phyloP scores from a whole-genome alignment of 1,140 invertebrate genomes.

The Augochlora pura region DNA sequence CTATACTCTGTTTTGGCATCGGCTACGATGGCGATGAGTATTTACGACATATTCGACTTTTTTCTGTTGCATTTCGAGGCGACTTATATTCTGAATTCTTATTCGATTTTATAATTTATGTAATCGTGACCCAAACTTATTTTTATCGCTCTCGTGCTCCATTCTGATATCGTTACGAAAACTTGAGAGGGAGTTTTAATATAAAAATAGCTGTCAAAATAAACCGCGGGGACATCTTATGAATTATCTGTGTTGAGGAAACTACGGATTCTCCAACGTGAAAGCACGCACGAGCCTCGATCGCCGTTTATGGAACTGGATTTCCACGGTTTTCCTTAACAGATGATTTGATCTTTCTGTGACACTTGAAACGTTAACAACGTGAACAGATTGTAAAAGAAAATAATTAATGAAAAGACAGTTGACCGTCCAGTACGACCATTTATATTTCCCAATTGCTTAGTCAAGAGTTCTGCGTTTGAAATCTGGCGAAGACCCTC shows the following conservation, averaged over 20 bases:
- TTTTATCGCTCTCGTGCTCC: too few relatives aligned
- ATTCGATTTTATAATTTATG: too few relatives aligned
- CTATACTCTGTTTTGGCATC: neutral
- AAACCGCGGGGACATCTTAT: neutral
- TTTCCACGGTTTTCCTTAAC: neutral
- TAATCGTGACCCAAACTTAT: too few relatives aligned
- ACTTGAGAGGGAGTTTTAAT: neutral
- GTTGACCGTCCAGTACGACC: too few relatives aligned
- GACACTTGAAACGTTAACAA: neutral
- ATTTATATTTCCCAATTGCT: neutral
- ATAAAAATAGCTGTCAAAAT: too few relatives aligned
- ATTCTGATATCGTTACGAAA: neutral
- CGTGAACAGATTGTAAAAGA: too few relatives aligned
- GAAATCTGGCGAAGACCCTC: neutral
- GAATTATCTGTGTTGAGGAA: neutral
- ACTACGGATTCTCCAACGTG: neutral
- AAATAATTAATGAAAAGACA: too few relatives aligned
- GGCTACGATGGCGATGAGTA: too few relatives aligned
- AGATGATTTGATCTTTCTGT: neutral
- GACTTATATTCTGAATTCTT: too few relatives aligned
- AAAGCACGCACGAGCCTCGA: neutral
- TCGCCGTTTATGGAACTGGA: neutral
- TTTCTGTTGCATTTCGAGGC: too few relatives aligned
- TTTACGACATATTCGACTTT: too few relatives aligned
- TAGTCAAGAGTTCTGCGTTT: neutral